Conservation (phyloP, 2,888 invertebrate species). For the Cyaniris semiargus region DNA sequence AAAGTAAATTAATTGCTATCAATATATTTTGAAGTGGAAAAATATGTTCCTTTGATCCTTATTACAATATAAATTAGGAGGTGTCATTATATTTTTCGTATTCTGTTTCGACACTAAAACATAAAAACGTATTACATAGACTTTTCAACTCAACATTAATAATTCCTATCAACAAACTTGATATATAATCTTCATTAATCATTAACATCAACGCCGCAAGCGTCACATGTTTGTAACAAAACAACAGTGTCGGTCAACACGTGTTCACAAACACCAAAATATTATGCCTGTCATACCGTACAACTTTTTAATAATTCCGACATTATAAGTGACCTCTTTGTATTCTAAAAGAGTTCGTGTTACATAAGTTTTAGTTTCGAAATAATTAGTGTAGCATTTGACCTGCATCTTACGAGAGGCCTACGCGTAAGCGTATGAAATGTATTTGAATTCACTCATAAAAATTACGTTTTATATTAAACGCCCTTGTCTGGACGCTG, state of each 20-base stretch:
- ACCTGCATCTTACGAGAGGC: conserved; percentile 26
- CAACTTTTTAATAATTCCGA: conserved; percentile 22
- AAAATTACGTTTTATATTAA: neutral
- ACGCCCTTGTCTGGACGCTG: neutral
- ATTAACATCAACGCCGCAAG: neutral
- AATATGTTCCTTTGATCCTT: too few relatives aligned
- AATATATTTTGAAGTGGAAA: too few relatives aligned
- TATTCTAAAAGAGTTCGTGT: conserved; percentile 20
- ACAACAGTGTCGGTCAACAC: neutral
- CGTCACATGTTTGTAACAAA: neutral
- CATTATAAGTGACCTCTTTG: conserved; percentile 25
- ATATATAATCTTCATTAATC: neutral
- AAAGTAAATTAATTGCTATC: too few relatives aligned
- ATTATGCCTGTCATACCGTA: neutral
- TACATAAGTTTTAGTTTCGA: conserved; percentile 28
- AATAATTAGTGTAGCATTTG: conserved; percentile 30
- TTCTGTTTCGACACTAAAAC: too few relatives aligned
- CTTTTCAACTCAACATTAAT: too few relatives aligned
- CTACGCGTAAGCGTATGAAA: neutral
- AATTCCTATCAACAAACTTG: too few relatives aligned
- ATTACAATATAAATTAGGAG: too few relatives aligned
- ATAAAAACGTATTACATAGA: too few relatives aligned
- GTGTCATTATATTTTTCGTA: too few relatives aligned
- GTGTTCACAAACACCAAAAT: neutral
- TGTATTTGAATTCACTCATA: neutral